Evolutionary conservation across 2,888 invertebrate genomes (phyloP), one percentile per base, ranked within the genome.

Genomic region (Polia nebulosa): DNA sequence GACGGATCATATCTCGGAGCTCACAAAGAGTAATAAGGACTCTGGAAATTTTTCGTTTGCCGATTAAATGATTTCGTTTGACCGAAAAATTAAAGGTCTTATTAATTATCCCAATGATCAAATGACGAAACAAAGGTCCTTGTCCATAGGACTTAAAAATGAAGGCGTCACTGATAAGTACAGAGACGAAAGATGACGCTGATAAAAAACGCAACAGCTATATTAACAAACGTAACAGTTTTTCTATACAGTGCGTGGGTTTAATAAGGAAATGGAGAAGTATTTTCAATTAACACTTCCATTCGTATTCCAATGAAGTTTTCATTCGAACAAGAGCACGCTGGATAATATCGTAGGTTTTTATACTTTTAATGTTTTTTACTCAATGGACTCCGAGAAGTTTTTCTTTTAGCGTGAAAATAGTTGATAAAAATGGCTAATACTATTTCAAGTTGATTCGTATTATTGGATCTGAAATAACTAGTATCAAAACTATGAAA

Each of bases 211-310:
- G 25, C 3, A 27, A 27, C 7, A 27, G 17, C 27, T 49, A 27
- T 0, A 49, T 17, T 17, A 17, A 17, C 11, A 22, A 68, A 45
- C 11, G 25, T 15, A 15, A 25, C 32, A n/a, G 29, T 58, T 65
- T 53, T 34, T 11, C 8, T 44, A 25, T 22, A 1, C 52, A 77
- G 70, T 79, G 76, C 57, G 64, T 68, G 36, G 45, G 34, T 55
- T 62, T 76, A 75, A 76, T 76, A 72, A 72, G 64, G 67, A 76
- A 82, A 81, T 67, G 32, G 58, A 57, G 62, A 78, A 71, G 70
- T 77, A 81, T 87, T 85, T 85, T 83, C 79, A 87, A 84, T 87
- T 84, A 87, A 78, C 82, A 83, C 77, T 75, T 81, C 80, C 78
- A 73, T 82, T 84, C 69, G 72, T 81, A 82, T 82, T 77, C 66